Evolutionary conservation across 2,113 vertebrate species (phyloP).

Genomic region (Pungitius pungitius): DNA sequence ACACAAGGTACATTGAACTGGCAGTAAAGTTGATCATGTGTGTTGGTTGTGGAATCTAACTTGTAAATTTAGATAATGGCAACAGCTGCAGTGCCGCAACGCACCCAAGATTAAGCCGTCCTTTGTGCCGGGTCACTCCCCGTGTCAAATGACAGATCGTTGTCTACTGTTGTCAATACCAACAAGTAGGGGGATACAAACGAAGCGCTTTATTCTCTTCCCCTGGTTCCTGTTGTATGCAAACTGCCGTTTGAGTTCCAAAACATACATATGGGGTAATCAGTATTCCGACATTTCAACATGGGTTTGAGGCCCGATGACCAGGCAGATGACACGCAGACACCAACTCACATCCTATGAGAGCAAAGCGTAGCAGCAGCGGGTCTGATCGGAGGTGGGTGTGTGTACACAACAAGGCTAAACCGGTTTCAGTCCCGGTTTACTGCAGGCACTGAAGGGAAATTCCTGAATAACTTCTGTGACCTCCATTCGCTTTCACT

Average conservation of each 20-base stretch:
- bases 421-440: constrained; percentile 43
- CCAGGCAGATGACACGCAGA: constrained; percentile 32
- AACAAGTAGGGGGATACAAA: constrained; percentile 9
- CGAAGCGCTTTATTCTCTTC: constrained; percentile 9
- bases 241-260: neutral
- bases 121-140: constrained; percentile 46
- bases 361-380: constrained; percentile 12
- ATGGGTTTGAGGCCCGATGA: neutral
- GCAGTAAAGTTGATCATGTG: neutral
- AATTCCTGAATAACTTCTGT: constrained; percentile 30
- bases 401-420: constrained; percentile 31
- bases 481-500: constrained; percentile 22
- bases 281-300: constrained; percentile 20
- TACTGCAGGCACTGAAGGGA: constrained; percentile 26
- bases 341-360: constrained; percentile 29
- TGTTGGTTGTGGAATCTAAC: constrained; percentile 37
- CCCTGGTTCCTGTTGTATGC: neutral
- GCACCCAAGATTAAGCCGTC: constrained; percentile 38
- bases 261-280: neutral
- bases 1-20: neutral
- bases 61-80: constrained; percentile 22
- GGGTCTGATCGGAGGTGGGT: neutral
- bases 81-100: constrained; percentile 33
- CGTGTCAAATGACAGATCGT: constrained; percentile 33
- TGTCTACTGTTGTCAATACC: constrained; percentile 15